Base-by-base conservation (phyloP, 1,140 invertebrate genomes). In the Drosophila baimaii region DNA sequence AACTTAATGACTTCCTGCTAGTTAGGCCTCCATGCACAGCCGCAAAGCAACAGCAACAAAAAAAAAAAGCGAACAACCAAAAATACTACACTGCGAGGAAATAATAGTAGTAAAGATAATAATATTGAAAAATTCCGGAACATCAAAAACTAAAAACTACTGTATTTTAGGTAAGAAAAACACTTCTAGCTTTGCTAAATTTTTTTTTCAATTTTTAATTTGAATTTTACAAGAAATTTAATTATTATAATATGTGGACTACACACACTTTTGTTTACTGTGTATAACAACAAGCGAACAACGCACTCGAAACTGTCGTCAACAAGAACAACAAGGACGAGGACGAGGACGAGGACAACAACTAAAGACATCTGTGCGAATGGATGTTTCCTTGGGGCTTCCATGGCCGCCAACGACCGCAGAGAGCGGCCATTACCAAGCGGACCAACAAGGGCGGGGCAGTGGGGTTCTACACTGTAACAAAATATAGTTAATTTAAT, bases 1-100 rank as follows among this genome's bases (percentile, higher is more conserved):
- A 86, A 82, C 83, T 88, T 88, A 86, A 86, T 86, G 82, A 86
- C 82, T 86, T 86, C 83, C 82, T 86, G 82, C 83, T 88, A 86
- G 82, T 88, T 86, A 79, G 70, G 79, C 79, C 73, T 69, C 46
- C 65, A 65, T 69, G 65, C 46, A 44, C 66, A 73, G 75, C 69
- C 81, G 55, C 59, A 51, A 25, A 46, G 54, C 21, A 56, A 39
- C 52, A 41, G 44, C 31, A 41, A 52, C 68, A 44, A 13, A 66
- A 17, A 29, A 49, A 29, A 31, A 2, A n/a, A n/a, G n/a, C n/a
- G 47, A 25, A 21, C 49, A 21, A 21, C 49, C 49, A 33, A 72
- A 25, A 15, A 29, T 31, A 46, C 15, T 25, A 15, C 62, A 62
- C 56, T 10, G 23, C 3, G 8, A n/a, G n/a, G n/a, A n/a, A n/a